These are phyloP conservation scores for Zonitis immaculata DNA, from an alignment of 2,888 invertebrate genomes.

Conservation along the genomic window DNA sequence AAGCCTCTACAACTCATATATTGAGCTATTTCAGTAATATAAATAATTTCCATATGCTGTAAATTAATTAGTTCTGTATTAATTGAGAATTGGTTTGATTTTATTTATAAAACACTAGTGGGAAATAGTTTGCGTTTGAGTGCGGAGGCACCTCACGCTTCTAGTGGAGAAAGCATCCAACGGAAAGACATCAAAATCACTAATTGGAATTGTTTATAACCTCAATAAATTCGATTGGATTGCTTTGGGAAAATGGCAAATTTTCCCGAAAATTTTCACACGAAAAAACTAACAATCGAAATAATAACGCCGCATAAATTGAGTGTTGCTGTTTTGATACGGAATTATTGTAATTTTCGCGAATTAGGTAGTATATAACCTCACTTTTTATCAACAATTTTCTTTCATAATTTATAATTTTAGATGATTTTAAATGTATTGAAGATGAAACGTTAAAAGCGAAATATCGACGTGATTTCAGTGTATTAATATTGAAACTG, in stretches of 20 bases:
- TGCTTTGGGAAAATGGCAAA: neutral
- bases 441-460: conserved; percentile 54
- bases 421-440: conserved; percentile 49
- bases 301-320: conserved; percentile 77
- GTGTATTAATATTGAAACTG: conserved; percentile 72
- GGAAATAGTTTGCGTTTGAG: too few species aligned
- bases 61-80: too few species aligned
- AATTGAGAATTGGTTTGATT: too few species aligned
- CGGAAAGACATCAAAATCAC: too few species aligned
- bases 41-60: too few species aligned
- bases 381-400: conserved; percentile 7
- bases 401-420: conserved; percentile 30
- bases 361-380: conserved; percentile 46
- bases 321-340: conserved; percentile 69
- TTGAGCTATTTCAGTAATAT: too few species aligned
- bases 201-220: too few species aligned
- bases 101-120: too few species aligned
- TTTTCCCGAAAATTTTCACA: conserved; percentile 31
- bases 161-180: too few species aligned
- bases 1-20: too few species aligned
- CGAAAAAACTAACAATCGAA: conserved; percentile 40
- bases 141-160: too few species aligned
- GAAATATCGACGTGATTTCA: conserved; percentile 70
- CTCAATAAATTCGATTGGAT: neutral
- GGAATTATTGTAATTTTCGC: conserved; percentile 67